Percentiles rank a stretch among this genome's conserved stretches.
These are phyloP conservation scores for Papilio gigon DNA, from an alignment of 2,888 invertebrate species.

Conservation along the genomic window DNA sequence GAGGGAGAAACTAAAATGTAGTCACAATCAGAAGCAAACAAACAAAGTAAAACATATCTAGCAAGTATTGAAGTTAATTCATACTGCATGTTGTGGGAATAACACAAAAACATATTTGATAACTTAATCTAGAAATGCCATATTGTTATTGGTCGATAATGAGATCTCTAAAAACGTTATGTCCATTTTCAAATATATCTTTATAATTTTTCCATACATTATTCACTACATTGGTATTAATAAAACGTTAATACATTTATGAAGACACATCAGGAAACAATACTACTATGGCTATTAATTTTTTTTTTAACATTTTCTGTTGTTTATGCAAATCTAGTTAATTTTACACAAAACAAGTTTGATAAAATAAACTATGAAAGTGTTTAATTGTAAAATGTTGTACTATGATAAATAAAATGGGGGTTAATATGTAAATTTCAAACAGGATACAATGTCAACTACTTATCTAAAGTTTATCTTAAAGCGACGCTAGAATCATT, in stretches of 20 bases:
- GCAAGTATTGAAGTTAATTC: conserved; percentile 58
- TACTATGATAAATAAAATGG: conserved; percentile 49
- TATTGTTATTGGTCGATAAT: conserved; percentile 82
- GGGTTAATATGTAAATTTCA: conserved; percentile 47
- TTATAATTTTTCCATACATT: conserved; percentile 68
- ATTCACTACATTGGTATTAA: conserved; percentile 70
- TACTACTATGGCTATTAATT: conserved; percentile 69
- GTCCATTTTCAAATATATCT: conserved; percentile 71
- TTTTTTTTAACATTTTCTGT: conserved; percentile 65
- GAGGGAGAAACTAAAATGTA: conserved; percentile 61
- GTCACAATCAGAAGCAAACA: conserved; percentile 72
- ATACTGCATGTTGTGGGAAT: conserved; percentile 55
- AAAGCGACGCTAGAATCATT: conserved; percentile 43
- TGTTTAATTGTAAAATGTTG: conserved; percentile 46
- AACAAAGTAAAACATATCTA: conserved; percentile 53
- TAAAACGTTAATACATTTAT: conserved; percentile 62
- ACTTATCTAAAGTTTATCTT: conserved; percentile 49
- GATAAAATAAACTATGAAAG: conserved; percentile 55
- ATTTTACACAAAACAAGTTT: conserved; percentile 62
- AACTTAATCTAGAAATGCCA: conserved; percentile 81
- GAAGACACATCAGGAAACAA: conserved; percentile 68
- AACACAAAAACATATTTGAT: conserved; percentile 63
- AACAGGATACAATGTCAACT: conserved; percentile 44
- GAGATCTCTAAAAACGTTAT: conserved; percentile 79
- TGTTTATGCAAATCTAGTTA: conserved; percentile 55